Base-by-base conservation (phyloP, 1,140 invertebrate species). In the Diachasma alloeum region DNA sequence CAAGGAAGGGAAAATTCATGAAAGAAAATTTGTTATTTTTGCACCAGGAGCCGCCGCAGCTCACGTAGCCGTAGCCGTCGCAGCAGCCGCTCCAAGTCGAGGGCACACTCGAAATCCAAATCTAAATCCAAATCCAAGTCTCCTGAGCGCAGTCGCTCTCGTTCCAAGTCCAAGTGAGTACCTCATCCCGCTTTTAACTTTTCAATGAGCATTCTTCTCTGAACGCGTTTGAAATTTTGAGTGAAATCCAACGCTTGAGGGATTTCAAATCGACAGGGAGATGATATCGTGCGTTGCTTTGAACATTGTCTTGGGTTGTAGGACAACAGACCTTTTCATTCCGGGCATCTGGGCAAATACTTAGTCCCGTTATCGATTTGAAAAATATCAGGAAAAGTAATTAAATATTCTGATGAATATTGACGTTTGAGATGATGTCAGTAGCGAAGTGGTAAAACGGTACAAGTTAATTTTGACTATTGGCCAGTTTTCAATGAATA, bases 101-200 rank as follows among this genome's bases (percentile, higher is more conserved):
- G 92, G 70, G 92, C 91, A 67, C 92, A 93, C 72, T 92, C 94
- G 53, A 94, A 94, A 89, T 94, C 92, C 82, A 94, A 94, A 90
- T 94, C 93, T 48, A 90, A 89, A 79, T 91, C 93, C 89, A 85
- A 93, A 90, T 87, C 93, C 68, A 94, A 94, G 81, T 95, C 94
- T 69, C 88, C 88, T n/a, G 88, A 89, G 39, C 92, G 92, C 67
- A 94, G 93, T 67, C 86, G 91, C 75, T 93, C 92, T 13, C 89
- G 90, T 53, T 92, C 91, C 76, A 91, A 91, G 81, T 92, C 91
- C 59, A 92, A 91, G 87, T 92, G 89, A 84, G 90, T 87, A 81
- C 69, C 82, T 78, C 70, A 53, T 71, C 72, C 22, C 36, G 15
- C 70, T 15, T 76, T 37, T 77, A 31, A 70, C 74, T 78, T 70